These are phyloP conservation scores for Oreonectes daqikongensis DNA, from an alignment of 2,797 vertebrate genomes.

Conservation along the genomic window DNA sequence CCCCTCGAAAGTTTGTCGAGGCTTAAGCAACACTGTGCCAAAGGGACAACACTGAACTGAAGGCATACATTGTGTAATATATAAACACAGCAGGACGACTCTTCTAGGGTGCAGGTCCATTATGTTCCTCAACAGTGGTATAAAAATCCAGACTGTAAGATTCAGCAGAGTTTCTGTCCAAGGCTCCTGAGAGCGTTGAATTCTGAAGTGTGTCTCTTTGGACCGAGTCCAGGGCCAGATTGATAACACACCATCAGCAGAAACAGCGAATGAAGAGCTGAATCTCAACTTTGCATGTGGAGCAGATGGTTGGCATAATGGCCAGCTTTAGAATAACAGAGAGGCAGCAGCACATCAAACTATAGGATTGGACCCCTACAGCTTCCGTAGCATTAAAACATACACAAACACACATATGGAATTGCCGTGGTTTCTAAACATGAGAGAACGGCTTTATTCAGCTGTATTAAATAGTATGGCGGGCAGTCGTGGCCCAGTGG, in stretches of 20 bases:
- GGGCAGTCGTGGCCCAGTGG: no score
- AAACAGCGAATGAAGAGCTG: conserved; percentile 54
- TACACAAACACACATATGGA: neutral
- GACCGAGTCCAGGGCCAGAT: conserved; percentile 49
- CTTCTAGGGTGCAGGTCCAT: conserved; percentile 28
- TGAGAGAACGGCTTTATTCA: no score
- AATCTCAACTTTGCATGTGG: conserved; percentile 49
- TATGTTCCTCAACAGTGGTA: conserved; percentile 27
- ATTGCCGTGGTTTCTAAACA: no score
- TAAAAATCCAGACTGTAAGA: conserved; percentile 26
- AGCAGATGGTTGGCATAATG: conserved; percentile 64
- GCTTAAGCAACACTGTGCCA: neutral
- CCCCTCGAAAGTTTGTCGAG: no score
- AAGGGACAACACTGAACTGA: conserved; percentile 36
- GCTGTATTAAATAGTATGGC: no score
- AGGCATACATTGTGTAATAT: conserved; percentile 39
- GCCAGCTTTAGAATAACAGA: conserved; percentile 55
- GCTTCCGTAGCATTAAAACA: neutral
- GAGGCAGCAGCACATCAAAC: conserved; percentile 43
- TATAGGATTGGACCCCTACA: conserved; percentile 40
- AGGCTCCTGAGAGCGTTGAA: conserved; percentile 41
- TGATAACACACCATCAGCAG: conserved; percentile 59
- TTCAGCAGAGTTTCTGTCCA: conserved; percentile 19
- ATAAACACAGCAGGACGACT: conserved; percentile 38
- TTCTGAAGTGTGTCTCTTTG: conserved; percentile 49